Evolutionary conservation across 2,888 invertebrate genomes (phyloP).

Genomic region (Byasa hedistus): DNA sequence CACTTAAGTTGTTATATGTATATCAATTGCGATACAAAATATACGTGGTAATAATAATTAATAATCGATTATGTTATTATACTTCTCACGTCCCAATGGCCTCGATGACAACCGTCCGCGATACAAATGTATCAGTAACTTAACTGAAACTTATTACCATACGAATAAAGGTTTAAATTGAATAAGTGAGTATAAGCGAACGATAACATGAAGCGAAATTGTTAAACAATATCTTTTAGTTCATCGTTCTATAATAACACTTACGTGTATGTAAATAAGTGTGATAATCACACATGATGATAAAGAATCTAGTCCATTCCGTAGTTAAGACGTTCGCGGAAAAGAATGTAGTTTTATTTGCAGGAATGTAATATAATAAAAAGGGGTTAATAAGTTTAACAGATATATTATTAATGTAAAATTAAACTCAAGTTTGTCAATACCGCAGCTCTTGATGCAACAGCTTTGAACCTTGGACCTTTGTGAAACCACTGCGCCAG

Average conservation of each 20-base stretch:
- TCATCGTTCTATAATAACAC: slow-evolving; percentile 1
- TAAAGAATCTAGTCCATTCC: neutral
- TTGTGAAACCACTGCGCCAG: too few species aligned
- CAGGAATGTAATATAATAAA: too few species aligned
- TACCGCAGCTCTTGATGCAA: too few species aligned
- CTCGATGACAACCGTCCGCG: slow-evolving; percentile 34
- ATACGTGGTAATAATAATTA: slow-evolving; percentile 23
- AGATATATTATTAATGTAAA: too few species aligned
- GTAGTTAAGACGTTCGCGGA: too few species aligned
- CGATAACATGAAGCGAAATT: slow-evolving; percentile 5
- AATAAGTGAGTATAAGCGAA: neutral
- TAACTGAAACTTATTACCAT: slow-evolving; percentile 1
- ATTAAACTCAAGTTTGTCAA: too few species aligned
- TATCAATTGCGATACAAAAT: slow-evolving; percentile 14
- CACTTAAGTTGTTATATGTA: neutral
- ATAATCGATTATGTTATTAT: slow-evolving; percentile 32
- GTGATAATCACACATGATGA: slow-evolving; percentile 4
- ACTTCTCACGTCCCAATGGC: slow-evolving; percentile 38
- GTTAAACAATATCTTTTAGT: slow-evolving; percentile 2
- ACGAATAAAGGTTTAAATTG: slow-evolving; percentile 2
- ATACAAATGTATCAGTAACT: slow-evolving; percentile 7
- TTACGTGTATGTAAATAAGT: neutral
- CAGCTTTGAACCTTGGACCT: too few species aligned
- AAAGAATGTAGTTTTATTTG: too few species aligned
- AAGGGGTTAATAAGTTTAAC: too few species aligned